phyloP scores from a whole-genome alignment of 2,797 vertebrate species.

The Coregonus ussuriensis region DNA sequence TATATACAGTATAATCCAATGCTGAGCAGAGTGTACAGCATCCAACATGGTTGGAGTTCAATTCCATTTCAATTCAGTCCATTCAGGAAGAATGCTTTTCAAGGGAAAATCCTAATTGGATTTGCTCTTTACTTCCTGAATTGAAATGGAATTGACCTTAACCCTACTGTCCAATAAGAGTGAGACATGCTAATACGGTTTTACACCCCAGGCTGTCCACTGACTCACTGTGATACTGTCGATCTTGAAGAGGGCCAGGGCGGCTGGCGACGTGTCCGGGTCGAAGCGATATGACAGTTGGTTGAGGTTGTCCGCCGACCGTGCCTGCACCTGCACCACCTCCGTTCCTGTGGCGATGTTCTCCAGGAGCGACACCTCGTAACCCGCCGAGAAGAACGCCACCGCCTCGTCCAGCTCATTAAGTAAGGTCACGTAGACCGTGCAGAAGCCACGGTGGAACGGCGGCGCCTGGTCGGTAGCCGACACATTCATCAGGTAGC shows the following conservation, averaged over 20 bases:
- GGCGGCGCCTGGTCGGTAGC: constrained; percentile 91
- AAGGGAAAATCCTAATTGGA: neutral
- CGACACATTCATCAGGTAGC: constrained; percentile 93
- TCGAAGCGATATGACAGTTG: constrained; percentile 93
- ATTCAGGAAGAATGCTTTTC: neutral
- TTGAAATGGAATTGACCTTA: neutral
- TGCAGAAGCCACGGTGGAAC: constrained; percentile 89
- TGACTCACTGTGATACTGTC: constrained; percentile 90
- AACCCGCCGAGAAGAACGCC: constrained; percentile 87
- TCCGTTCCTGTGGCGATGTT: constrained; percentile 92
- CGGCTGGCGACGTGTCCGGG: constrained; percentile 87
- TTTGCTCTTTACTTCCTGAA: neutral
- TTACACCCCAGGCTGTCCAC: neutral
- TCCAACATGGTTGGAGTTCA: neutral
- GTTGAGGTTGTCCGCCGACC: constrained; percentile 95
- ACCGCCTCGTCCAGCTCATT: constrained; percentile 95
- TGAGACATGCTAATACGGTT: neutral
- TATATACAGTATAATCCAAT: too few species aligned
- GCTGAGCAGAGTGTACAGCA: too few species aligned
- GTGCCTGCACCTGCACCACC: constrained; percentile 89
- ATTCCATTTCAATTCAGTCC: neutral
- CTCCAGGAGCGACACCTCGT: constrained; percentile 85
- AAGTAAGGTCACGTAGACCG: constrained; percentile 87
- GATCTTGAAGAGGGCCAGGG: constrained; percentile 92
- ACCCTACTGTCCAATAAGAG: neutral